Evolutionary conservation across 2,113 vertebrate species (phyloP).

Genomic region (Lycocorax pyrrhopterus): DNA sequence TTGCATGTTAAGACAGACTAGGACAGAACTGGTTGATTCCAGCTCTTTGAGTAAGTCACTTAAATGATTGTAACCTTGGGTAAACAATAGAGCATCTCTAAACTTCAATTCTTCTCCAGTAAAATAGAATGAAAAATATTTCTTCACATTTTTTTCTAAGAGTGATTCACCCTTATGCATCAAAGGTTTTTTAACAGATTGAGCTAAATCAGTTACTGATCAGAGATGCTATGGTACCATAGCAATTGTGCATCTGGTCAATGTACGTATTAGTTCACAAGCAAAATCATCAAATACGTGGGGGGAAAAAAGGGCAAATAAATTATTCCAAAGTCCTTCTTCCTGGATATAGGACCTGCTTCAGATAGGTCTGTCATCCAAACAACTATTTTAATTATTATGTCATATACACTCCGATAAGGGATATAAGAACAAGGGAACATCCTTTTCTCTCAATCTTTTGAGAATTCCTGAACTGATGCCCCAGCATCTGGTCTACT

Average conservation of each 20-base stretch:
- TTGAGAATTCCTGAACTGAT: background rate
- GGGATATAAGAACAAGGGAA: background rate
- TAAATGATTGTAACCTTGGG: background rate
- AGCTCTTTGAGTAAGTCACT: background rate
- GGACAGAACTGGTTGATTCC: background rate
- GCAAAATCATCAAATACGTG: background rate
- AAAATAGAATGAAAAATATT: background rate
- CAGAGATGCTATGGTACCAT: background rate
- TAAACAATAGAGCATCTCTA: background rate
- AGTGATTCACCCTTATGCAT: background rate
- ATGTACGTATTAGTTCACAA: background rate
- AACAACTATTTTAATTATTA: background rate
- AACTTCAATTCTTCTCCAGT: background rate
- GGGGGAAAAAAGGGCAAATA: accelerated
- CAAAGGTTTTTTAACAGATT: background rate
- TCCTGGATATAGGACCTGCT: background rate
- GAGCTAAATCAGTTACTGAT: background rate
- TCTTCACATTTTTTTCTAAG: background rate
- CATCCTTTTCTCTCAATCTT: background rate
- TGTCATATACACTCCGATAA: background rate
- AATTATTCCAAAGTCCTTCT: background rate
- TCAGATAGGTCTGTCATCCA: background rate
- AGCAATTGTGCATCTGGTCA: background rate
- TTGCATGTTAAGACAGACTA: background rate
- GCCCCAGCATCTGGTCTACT: background rate